Evolutionary conservation across 2,797 vertebrate species (phyloP), one percentile per base, ranked within the genome.

Genomic region (Tangara arthus): DNA sequence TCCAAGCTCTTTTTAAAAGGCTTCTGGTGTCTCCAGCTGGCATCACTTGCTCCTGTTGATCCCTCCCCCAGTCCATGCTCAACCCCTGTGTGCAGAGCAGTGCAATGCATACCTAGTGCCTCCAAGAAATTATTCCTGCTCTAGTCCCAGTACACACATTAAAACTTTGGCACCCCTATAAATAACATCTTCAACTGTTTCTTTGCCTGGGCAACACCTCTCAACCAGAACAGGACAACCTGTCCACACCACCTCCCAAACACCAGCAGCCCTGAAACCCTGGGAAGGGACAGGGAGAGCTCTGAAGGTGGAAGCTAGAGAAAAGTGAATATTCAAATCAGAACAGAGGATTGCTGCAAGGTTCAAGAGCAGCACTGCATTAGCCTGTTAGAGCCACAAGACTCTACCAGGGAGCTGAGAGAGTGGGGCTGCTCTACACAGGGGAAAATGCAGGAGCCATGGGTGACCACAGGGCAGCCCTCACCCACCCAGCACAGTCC

Each of bases 1-100:
- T 95, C 88, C 60, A 66, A 94, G 79, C 82, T 94, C 89, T 85
- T 92, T 94, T 86, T 70, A 88, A 91, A 93, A 92, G 81, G 82
- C 85, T 86, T 52, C 65, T 90, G 81, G 81, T 93, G 95, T 87
- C 92, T 93, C 84, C 84, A 86, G 90, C 84, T 88, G 81, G 75
- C 80, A 95, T 68, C 60, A 15, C 82, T 94, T 76, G 77, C 94
- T 83, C 90, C 66, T 0, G 2, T 46, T 86, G 63, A 85, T 82
- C 65, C 69, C 64, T 86, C 77, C 44, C 76, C 37, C 18, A 27
- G 49, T 35, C 72, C 69, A 71, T 0, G 0, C 30, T 47, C 64
- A 82, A 53, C 16, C 66, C 78, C 50, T 32, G 49, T 4, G 34
- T 52, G 56, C 41, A 66, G 50, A 79, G 75, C 70, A 76, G 50